Base-by-base conservation (phyloP, 2,888 invertebrate species). In the Trachelus stipa region DNA sequence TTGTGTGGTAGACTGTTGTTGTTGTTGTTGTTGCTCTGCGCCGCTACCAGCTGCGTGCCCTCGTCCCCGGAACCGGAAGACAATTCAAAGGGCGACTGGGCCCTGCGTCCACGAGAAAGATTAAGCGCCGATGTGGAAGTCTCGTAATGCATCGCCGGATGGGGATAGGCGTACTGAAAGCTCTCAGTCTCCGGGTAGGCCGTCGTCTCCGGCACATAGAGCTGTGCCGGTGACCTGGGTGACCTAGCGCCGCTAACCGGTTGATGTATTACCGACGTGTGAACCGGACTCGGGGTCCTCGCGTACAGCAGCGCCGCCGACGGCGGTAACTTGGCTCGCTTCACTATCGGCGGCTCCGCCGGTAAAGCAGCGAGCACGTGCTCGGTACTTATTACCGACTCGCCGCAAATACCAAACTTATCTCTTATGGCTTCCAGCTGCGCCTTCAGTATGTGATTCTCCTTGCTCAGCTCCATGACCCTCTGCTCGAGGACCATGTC, bases 401-500 rank as follows among this genome's bases (percentile, higher is more conserved):
- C 97, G 4, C 97, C 97, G 88, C 96, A 96, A 87, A 98, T 97
- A 78, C 97, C 97, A 89, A 96, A 98, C 91, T 98, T 98, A 88
- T 98, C 98, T 88, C 97, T 96, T 83, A 99, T 97, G 33, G 98
- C 97, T 86, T 96, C 96, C 79, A 99, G 93, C 89, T 99, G 98
- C 4, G 97, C 97, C 91, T 98, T 97, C 2, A 99, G 94, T 74
- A 98, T 96, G 90, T 98, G 97, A 92, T 99, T 99, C 91, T 99
- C 99, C 92, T 98, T 97, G 83, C 97, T 98, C 77, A 99, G 93
- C 91, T 98, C 98, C 78, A 98, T 95, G 40, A 99, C 98, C 74
- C 98, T 94, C 86, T 97, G 97, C 89, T 99, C 99, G 80, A 99
- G 93, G 1, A 98, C 97, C 97, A 98, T 97, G 92, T 99, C 98